phyloP scores from a whole-genome alignment of 1,140 invertebrate genomes.

The Drosophila watanabei region DNA sequence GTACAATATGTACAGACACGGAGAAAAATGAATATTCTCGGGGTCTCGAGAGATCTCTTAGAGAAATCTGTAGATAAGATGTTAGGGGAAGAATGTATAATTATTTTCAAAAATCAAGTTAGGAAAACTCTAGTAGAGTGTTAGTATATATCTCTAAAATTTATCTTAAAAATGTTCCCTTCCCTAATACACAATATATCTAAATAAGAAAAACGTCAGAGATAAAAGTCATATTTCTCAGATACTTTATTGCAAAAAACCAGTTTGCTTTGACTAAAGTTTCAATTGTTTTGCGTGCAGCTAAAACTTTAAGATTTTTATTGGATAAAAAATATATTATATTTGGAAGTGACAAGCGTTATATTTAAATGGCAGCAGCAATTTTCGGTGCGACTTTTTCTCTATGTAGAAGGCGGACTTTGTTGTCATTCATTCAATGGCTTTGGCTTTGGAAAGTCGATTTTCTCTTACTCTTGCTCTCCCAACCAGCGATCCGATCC shows the following conservation, averaged over 20 bases:
- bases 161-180: neutral
- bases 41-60: neutral
- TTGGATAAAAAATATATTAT: conserved; percentile 5
- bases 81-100: neutral
- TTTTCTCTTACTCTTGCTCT: conserved; percentile 26
- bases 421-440: conserved; percentile 23
- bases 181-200: too few relatives aligned
- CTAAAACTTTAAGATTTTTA: neutral
- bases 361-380: neutral
- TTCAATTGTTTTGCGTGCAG: neutral
- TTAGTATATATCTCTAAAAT: too few relatives aligned
- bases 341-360: neutral
- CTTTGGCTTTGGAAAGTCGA: conserved; percentile 30
- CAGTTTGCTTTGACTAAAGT: neutral
- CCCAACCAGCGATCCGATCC: conserved; percentile 14
- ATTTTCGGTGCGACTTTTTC: conserved; percentile 10
- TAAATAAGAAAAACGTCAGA: too few relatives aligned
- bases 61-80: conserved; percentile 4
- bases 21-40: conserved; percentile 15
- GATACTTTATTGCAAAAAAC: neutral
- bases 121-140: too few relatives aligned
- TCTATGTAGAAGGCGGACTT: conserved; percentile 19
- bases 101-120: neutral
- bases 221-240: neutral
- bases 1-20: conserved; percentile 16